Evolutionary conservation across 2,797 vertebrate species (phyloP), one percentile per base, ranked within the genome.

Genomic region (Poliocrania exsul): DNA sequence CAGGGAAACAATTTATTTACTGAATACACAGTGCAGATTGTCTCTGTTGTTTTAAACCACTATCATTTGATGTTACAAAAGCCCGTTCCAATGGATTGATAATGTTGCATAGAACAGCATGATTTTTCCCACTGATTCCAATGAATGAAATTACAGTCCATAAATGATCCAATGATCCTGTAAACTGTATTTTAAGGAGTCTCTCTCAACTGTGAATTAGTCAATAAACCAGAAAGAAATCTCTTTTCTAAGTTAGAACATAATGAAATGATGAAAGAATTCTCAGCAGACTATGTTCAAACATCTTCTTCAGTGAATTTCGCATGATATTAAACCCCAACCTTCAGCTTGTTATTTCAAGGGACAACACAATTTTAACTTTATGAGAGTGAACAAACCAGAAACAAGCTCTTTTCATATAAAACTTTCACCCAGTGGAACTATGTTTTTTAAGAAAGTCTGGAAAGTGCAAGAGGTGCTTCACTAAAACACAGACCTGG

Each of bases 121-220:
- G 66, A 49, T 62, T 90, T 95, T 90, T 69, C n/a, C 54, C 56
- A 69, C 20, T 44, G 35, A 88, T 53, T 78, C 51, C n/a, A 93
- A 3, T 57, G 50, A 84, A 75, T 19, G 46, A 40, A 90, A 79
- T 58, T 28, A 77, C 0, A 3, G 66, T 37, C 40, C 33, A 88
- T 93, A 88, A 90, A 67, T 77, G 40, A 88, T 73, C 56, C 88
- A 92, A 90, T 82, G 83, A 86, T 86, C 83, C 56, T 50, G 35
- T 46, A 88, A 95, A 75, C 37, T 67, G 37, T 74, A 57, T 84
- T 84, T 86, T 92, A 85, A 86, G 51, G 23, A 86, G 20, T 57
- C 4, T 82, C 20, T 82, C 35, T 90, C 62, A 83, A 79, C 31
- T 51, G 25, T 49, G 38, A 85, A 72, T 83, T 93, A 86, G 70